These are phyloP conservation scores for Anisognathus igniventris DNA, from an alignment of 2,797 vertebrate species.

Conservation along the genomic window DNA sequence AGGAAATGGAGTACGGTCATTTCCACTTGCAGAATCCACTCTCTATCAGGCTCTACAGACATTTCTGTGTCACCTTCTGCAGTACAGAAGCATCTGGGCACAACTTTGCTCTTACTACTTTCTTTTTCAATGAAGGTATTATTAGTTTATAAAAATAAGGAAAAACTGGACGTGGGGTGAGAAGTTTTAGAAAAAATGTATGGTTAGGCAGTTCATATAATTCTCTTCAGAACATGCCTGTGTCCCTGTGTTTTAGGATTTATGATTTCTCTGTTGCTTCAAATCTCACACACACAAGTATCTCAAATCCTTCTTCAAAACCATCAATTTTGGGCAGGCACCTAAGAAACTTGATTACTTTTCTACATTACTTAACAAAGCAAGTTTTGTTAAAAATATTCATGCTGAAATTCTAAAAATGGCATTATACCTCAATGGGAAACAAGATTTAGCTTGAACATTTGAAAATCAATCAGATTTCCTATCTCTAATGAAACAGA, in stretches of 20 bases:
- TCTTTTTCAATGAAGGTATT: background rate
- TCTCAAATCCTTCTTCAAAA: background rate
- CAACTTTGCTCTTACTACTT: slow-evolving; percentile 14
- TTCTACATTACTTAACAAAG: background rate
- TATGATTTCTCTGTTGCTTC: background rate
- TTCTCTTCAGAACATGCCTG: background rate
- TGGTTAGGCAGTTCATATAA: background rate
- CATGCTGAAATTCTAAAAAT: slow-evolving; percentile 2
- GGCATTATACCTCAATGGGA: background rate
- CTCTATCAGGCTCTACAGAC: background rate
- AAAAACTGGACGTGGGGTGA: background rate
- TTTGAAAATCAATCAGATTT: background rate
- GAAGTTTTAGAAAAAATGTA: background rate
- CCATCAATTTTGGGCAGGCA: background rate
- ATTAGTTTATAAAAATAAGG: background rate
- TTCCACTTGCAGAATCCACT: background rate
- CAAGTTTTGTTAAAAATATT: slow-evolving; percentile 21
- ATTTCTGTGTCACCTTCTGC: background rate
- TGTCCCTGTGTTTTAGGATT: background rate
- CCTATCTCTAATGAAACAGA: background rate
- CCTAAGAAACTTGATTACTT: background rate
- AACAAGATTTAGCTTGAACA: background rate
- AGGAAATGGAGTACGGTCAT: background rate
- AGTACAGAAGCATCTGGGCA: slow-evolving; percentile 18
- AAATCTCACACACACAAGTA: background rate